These are phyloP conservation scores for Hirtodrosophila trivittata DNA, from an alignment of 2,888 invertebrate genomes.

Conservation along the genomic window DNA sequence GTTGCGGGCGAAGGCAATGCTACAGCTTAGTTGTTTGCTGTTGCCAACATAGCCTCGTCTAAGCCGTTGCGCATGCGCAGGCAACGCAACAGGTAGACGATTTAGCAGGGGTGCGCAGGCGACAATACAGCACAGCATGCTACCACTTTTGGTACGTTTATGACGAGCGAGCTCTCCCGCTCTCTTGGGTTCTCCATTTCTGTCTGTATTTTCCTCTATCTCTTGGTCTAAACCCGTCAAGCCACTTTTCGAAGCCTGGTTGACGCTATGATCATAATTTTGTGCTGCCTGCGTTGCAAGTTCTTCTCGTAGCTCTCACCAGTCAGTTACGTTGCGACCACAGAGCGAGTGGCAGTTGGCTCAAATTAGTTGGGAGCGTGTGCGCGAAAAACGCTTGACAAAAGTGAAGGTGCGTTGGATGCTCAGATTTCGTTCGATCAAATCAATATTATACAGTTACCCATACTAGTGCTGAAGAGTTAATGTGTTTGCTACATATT, in stretches of 20 bases:
- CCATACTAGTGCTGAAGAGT: slow-evolving; percentile 27
- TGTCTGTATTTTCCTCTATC: slow-evolving; percentile 7
- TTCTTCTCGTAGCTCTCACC: slow-evolving; percentile 37
- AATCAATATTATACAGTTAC: slow-evolving; percentile 28
- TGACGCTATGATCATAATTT: slow-evolving; percentile 66
- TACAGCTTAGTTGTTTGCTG: slow-evolving; percentile 21
- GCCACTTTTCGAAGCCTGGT: slow-evolving; percentile 72
- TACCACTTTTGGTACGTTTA: slow-evolving; percentile 74
- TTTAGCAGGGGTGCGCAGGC: slow-evolving; percentile 33
- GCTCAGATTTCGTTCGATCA: slow-evolving; percentile 54
- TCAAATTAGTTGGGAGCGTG: slow-evolving; percentile 35
- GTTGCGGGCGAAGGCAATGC: slow-evolving; percentile 60
- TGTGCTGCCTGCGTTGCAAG: slow-evolving; percentile 37
- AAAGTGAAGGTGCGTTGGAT: slow-evolving; percentile 73
- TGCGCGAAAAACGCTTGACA: slow-evolving; percentile 52
- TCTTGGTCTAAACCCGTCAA: slow-evolving; percentile 68
- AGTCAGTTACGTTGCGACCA: slow-evolving; percentile 83
- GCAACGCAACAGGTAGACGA: slow-evolving; percentile 64
- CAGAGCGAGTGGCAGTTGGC: slow-evolving; percentile 73
- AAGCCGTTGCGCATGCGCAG: slow-evolving; percentile 30
- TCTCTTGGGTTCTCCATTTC: slow-evolving; percentile 10
- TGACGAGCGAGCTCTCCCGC: slow-evolving; percentile 44
- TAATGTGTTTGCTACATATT: not conserved
- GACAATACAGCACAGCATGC: slow-evolving; percentile 59
- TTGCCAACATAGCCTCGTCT: slow-evolving; percentile 37